Percentiles rank a stretch among this genome's conserved stretches.
Evolutionary conservation across 2,113 vertebrate genomes (phyloP).

Genomic region (Cephalophus harveyi): DNA sequence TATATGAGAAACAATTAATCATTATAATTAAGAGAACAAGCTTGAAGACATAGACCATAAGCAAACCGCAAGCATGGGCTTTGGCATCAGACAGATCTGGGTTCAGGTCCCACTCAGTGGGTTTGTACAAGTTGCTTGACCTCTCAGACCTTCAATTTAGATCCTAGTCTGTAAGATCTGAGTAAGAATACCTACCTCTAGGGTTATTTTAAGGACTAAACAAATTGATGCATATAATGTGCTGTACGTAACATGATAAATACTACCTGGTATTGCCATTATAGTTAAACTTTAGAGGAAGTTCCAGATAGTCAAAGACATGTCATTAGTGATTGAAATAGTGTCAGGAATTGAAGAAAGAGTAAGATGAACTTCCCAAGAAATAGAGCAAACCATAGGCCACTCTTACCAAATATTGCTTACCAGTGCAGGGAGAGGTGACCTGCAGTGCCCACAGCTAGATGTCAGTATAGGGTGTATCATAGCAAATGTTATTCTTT

Average conservation of each 20-base stretch:
- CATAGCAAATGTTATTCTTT: constrained; percentile 29
- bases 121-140: neutral
- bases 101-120: neutral
- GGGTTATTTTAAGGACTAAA: neutral
- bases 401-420: neutral
- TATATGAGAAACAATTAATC: constrained; percentile 7
- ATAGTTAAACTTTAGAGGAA: neutral
- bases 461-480: constrained; percentile 52
- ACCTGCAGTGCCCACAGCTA: neutral
- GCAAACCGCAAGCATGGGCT: neutral
- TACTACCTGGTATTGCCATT: neutral
- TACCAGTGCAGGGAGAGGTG: neutral
- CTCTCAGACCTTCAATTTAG: neutral
- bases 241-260: neutral
- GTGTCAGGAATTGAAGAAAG: neutral
- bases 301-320: neutral
- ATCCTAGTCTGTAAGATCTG: neutral
- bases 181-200: neutral
- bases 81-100: neutral
- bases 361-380: constrained; percentile 13
- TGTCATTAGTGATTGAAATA: constrained; percentile 39
- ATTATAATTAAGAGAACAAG: neutral
- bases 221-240: neutral
- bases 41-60: neutral
- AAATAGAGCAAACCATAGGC: neutral